Base-by-base conservation (phyloP, 2,888 invertebrate genomes). In the Ctenicera cuprea region DNA sequence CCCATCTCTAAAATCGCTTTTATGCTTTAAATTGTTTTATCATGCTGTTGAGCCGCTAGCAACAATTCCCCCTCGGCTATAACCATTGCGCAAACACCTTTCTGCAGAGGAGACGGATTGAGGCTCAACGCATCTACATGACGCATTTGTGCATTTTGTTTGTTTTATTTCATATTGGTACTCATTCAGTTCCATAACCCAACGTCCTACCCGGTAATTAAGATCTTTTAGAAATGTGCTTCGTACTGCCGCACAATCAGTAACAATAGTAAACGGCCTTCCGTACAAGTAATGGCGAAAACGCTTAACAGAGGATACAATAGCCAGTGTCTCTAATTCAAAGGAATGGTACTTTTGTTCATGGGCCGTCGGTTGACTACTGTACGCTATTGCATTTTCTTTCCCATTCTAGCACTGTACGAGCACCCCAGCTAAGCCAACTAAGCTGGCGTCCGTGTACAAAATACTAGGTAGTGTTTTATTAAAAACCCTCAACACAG, bases 311-410 rank as follows among this genome's bases (percentile, higher is more conserved):
- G 26, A 26, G 5, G 26, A 2, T 26, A 71, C 45, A 8, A 65
- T 52, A 1, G 67, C 66, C 22, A 68, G 33, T 0, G 45, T 62
- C 41, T 78, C 78, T 3, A 77, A 43, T 52, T 77, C 78, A 33
- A 73, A 78, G 0, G 73, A 77, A 45, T 76, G 76, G 59, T 54
- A 76, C 71, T 72, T 78, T 54, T 77, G 80, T 81, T 68, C 76
- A 9, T 41, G 22, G 0, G 78, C 79, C 0, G 84, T 79, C 14
- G 79, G 80, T 9, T 81, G 76, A 50, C 82, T 82, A 30, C 76
- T 79, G 70, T 82, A 85, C 0, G 80, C 78, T 1, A 85, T 76
- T 4, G 75, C 77, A 12, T 78, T 68, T 33, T 71, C 69, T 22
- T 69, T 73, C 4, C 73, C 70, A 12, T 14, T 20, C 30, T 78